Evolutionary conservation across 2,888 invertebrate species (phyloP).

Genomic region (Myathropa florea): DNA sequence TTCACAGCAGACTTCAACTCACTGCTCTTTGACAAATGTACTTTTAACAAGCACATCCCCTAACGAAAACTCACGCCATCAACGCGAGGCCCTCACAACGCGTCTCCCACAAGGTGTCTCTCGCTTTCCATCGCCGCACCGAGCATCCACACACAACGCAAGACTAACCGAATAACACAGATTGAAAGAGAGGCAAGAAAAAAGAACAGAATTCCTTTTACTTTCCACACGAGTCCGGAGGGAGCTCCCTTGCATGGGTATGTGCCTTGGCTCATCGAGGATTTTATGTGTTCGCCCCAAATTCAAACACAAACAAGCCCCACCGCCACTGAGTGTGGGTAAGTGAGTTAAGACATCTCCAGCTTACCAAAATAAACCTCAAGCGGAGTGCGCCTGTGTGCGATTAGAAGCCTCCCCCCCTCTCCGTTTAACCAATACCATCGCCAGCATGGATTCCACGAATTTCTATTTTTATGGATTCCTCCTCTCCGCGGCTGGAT

Average conservation of each 20-base stretch:
- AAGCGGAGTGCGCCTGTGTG: neutral
- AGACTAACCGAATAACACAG: conserved; percentile 52
- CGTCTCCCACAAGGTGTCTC: neutral
- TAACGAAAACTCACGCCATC: neutral
- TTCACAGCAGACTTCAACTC: neutral
- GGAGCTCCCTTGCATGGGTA: neutral
- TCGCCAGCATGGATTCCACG: conserved; percentile 18
- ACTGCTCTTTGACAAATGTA: neutral
- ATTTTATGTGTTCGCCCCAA: conserved; percentile 17
- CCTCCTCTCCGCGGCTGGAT: neutral
- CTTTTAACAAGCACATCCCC: neutral
- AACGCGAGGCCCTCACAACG: neutral
- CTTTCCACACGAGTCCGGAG: conserved; percentile 16
- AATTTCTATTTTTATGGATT: conserved; percentile 50
- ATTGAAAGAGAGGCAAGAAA: neutral
- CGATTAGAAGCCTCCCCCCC: neutral
- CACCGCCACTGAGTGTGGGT: neutral
- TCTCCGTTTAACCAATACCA: neutral
- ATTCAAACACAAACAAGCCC: conserved; percentile 21
- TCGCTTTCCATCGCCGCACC: neutral
- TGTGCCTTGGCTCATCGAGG: neutral
- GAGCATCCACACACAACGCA: neutral
- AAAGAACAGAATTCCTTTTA: conserved; percentile 21
- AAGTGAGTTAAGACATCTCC: neutral
- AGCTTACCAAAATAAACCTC: conserved; percentile 22